Conservation (phyloP, 2,113 vertebrate genomes). For the Pao palembangensis region DNA sequence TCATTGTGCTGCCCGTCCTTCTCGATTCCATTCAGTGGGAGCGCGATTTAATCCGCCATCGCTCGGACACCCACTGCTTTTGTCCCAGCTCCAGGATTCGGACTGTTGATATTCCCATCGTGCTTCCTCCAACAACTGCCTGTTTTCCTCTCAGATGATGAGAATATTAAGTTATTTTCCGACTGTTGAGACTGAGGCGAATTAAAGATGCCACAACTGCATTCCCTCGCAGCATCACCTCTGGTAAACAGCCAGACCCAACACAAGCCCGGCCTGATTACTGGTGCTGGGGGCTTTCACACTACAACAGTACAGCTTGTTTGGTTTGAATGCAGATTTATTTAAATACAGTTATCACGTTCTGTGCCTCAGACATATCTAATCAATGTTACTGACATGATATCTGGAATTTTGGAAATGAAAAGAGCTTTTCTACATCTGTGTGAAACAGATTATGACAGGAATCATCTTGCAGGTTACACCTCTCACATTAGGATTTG, state of each 20-base stretch:
- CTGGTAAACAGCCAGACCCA: background rate
- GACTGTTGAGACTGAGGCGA: background rate
- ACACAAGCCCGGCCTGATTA: background rate
- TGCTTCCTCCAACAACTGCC: slow-evolving; percentile 4
- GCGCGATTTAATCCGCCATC: slow-evolving; percentile 31
- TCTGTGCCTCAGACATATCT: no score
- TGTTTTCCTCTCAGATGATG: slow-evolving; percentile 3
- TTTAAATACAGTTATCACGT: no score
- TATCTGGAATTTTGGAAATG: slow-evolving; percentile 11
- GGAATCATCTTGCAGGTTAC: background rate
- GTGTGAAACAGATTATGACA: background rate
- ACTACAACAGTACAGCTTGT: no score
- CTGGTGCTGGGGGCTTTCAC: no score
- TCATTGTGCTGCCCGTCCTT: slow-evolving; percentile 9
- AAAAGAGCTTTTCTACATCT: background rate
- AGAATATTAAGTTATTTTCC: slow-evolving; percentile 7
- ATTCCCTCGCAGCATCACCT: background rate
- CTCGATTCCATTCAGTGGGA: slow-evolving; percentile 2
- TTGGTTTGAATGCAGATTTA: no score
- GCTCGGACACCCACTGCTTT: slow-evolving; percentile 6
- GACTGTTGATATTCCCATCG: slow-evolving; percentile 17
- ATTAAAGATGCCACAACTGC: slow-evolving; percentile 14
- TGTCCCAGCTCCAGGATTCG: slow-evolving; percentile 22
- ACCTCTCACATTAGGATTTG: background rate
- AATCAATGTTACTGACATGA: background rate